Evolutionary conservation across 2,797 vertebrate species (phyloP).

Genomic region (Sebastes diploproa): DNA sequence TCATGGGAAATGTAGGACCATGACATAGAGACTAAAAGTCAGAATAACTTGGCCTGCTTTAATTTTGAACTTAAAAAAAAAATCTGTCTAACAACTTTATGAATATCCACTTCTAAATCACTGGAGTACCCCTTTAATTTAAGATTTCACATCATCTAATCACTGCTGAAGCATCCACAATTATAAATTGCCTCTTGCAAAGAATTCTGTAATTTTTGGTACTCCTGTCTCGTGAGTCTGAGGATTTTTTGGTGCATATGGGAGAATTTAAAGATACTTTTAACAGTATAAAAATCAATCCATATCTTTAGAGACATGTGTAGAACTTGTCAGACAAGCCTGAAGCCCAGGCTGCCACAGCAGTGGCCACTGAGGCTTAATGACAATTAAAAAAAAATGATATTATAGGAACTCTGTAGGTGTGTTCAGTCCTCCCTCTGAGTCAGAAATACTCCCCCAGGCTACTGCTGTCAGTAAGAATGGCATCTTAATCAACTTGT

Average conservation of each 20-base stretch:
- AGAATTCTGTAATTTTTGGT: background rate
- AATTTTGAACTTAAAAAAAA: background rate
- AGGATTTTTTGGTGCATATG: background rate
- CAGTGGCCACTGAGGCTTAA: background rate
- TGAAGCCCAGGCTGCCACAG: background rate
- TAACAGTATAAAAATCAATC: background rate
- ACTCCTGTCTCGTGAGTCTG: background rate
- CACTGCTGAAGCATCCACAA: background rate
- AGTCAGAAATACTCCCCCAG: background rate
- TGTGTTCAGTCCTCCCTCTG: background rate
- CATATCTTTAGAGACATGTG: background rate
- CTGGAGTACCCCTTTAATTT: background rate
- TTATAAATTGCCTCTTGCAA: background rate
- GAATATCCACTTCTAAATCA: background rate
- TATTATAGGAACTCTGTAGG: background rate
- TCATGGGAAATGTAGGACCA: background rate
- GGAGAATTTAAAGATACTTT: background rate
- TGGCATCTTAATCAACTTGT: slow-evolving; percentile 4
- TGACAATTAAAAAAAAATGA: background rate
- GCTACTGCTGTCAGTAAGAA: background rate
- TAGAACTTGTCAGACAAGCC: background rate
- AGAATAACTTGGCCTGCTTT: background rate
- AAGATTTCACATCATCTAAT: background rate
- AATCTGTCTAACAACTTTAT: background rate
- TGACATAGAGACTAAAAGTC: background rate